Conservation (phyloP, 2,113 vertebrate species). For the Aramus guarauna region DNA sequence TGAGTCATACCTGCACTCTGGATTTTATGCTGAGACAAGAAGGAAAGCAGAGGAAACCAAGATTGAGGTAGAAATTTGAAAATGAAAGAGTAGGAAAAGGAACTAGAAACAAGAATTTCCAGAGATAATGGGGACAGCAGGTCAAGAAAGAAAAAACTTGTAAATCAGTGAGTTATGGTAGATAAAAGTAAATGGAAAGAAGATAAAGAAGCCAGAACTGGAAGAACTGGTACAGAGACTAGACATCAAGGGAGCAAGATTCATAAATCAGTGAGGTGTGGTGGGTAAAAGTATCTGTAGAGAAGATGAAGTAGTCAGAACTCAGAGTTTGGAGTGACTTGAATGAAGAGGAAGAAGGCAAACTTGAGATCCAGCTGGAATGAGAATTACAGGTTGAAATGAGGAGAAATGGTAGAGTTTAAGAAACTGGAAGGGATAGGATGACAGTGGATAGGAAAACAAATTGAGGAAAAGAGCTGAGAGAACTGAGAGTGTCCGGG, state of each 20-base stretch:
- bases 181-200: not conserved
- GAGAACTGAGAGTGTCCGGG: not conserved
- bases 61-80: not conserved
- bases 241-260: not conserved
- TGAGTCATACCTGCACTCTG: not conserved
- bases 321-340: not conserved
- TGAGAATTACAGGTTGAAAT: not conserved
- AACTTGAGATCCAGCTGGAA: not conserved
- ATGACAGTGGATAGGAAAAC: not conserved
- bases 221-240: not conserved
- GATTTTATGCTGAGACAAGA: not conserved
- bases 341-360: not conserved
- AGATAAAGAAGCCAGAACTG: not conserved
- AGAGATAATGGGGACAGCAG: not conserved
- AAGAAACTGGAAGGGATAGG: not conserved
- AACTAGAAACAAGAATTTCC: not conserved
- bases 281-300: not conserved
- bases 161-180: not conserved
- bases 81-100: not conserved
- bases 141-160: not conserved
- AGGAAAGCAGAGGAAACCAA: not conserved
- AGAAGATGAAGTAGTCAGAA: not conserved
- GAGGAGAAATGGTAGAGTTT: not conserved
- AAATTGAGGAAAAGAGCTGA: not conserved
- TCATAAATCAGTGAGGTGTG: not conserved